Evolutionary conservation across 2,113 vertebrate species (phyloP).

Genomic region (Circaetus cinerascens): DNA sequence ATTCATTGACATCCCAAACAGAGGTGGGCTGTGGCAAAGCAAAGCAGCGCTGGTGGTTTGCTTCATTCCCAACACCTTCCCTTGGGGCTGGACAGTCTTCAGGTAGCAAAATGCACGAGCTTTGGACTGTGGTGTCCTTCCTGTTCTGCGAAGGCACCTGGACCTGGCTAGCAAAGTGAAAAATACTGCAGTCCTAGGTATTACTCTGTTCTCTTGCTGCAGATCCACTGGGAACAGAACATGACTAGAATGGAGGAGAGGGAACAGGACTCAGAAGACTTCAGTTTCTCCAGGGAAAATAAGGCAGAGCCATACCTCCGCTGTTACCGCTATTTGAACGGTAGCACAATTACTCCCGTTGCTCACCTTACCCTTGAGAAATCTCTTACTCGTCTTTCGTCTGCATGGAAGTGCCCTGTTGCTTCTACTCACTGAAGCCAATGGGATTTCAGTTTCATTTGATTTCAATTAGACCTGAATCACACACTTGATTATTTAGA

Average conservation of each 20-base stretch:
- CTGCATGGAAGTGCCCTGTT: neutral
- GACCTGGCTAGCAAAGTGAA: neutral
- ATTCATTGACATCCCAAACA: neutral
- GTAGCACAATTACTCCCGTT: rapidly evolving
- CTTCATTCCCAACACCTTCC: neutral
- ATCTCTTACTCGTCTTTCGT: neutral
- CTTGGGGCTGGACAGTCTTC: neutral
- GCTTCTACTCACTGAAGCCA: neutral
- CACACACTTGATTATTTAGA: neutral
- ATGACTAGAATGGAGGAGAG: rapidly evolving
- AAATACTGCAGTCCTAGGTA: rapidly evolving
- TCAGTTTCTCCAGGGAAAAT: neutral
- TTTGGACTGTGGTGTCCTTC: neutral
- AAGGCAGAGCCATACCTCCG: neutral
- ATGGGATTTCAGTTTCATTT: neutral
- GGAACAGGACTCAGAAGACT: neutral
- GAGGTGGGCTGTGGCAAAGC: too few relatives aligned
- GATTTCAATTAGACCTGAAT: neutral
- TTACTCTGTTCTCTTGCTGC: rapidly evolving
- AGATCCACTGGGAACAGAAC: neutral
- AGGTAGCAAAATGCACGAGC: neutral
- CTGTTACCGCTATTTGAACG: rapidly evolving
- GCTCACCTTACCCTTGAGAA: neutral
- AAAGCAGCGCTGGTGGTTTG: neutral
- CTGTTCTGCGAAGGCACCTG: rapidly evolving